Evolutionary conservation across 2,113 vertebrate genomes (phyloP), one percentile per base, ranked within the genome.

Genomic region (Chroicocephalus ridibundus): DNA sequence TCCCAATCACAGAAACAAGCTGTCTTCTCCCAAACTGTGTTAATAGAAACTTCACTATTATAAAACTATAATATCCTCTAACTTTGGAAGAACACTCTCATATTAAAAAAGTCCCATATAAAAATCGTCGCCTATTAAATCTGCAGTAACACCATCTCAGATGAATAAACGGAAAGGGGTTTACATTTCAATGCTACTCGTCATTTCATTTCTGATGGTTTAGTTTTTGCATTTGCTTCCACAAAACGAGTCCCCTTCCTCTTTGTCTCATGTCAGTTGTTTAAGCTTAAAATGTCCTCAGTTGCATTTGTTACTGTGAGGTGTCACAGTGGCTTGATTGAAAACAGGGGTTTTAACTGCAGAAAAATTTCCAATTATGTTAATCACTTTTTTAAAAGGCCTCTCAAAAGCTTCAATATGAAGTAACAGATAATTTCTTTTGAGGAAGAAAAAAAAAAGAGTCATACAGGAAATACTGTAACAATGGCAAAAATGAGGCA

Each of bases 401-500:
- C 8, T 66, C 47, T 80, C 60, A 79, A 51, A 86, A 75, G 70
- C 13, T 40, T 77, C 52, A 18, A 9, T 60, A 22, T 64, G 57
- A 82, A 87, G 58, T 25, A 92, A 84, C 32, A 85, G n/a, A 32
- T 71, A 16, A 54, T 57, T 78, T 86, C n/a, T 71, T 95, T 66
- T 54, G 46, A 62, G 38, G 7, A 11, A 27, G 1, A 11, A 15
- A 34, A 49, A 47, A 49, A 34, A 49, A 68, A 24, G n/a, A 36
- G 36, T 34, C 44, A 85, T 55, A 76, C 74, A 87, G 93, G 93
- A 96, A 94, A 87, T 79, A 95, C 81, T 54, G 78, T 47, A 93
- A 94, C 66, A 96, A 88, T 94, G 74, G 81, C 81, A 93, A 85
- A 94, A 96, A 88, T n/a, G 62, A 91, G 69, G 61, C 74, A 94